Conservation (phyloP, 2,113 vertebrate genomes). For the Pantherophis guttatus region DNA sequence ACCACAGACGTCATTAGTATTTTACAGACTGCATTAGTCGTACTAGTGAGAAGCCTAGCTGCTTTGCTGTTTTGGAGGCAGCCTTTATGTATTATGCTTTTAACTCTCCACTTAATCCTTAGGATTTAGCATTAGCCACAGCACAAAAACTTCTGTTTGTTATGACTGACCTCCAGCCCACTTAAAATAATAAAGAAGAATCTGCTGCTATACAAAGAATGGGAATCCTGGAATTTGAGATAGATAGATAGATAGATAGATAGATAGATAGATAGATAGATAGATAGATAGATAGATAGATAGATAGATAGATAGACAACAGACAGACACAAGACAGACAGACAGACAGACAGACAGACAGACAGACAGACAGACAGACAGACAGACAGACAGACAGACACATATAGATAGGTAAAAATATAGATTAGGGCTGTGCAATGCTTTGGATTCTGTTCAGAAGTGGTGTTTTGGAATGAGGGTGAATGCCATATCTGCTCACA, state of each 20-base stretch:
- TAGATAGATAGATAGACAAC: too few species aligned
- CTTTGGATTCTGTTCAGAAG: background rate
- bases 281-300: too few species aligned
- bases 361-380: too few species aligned
- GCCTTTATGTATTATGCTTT: background rate
- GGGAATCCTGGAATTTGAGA: background rate
- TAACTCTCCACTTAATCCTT: background rate
- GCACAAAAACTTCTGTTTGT: background rate
- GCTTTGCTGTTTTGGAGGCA: background rate
- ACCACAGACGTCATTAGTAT: background rate
- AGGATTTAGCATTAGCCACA: background rate
- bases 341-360: accelerated
- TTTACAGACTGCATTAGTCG: background rate
- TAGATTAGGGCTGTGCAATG: background rate
- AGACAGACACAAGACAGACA: too few species aligned
- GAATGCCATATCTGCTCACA: background rate
- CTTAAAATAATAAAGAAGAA: background rate
- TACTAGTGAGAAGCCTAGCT: background rate
- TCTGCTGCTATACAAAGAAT: background rate
- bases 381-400: too few species aligned
- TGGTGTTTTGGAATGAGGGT: background rate
- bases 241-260: background rate
- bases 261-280: too few species aligned
- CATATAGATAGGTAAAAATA: background rate
- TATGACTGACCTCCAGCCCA: background rate